phyloP scores from a whole-genome alignment of 2,888 invertebrate genomes.

The Masnerella sp. region DNA sequence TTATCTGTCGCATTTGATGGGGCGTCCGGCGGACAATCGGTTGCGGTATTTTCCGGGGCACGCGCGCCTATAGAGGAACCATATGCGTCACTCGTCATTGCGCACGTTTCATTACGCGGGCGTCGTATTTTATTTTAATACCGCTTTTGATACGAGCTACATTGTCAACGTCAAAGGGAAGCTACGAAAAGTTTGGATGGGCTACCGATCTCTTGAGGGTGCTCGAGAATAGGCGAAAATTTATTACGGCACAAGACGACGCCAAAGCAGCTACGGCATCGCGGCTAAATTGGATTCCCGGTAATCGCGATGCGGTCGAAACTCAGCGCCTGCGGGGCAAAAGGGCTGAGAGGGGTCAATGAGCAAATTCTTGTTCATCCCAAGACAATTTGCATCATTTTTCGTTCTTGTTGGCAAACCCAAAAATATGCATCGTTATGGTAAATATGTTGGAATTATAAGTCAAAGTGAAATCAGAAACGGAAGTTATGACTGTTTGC shows the following conservation, averaged over 20 bases:
- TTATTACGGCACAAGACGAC: slow-evolving; percentile 37
- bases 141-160: slow-evolving; percentile 8
- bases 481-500: no score
- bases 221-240: slow-evolving; percentile 41
- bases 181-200: slow-evolving; percentile 22
- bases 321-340: slow-evolving; percentile 1
- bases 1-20: no score
- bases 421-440: no score
- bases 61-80: no score
- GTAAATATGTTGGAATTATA: no score
- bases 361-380: slow-evolving; percentile 42
- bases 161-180: slow-evolving; percentile 26
- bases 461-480: no score
- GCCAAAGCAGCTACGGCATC: slow-evolving; percentile 13
- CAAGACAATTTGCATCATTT: slow-evolving; percentile 37
- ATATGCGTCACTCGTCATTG: no score
- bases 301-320: slow-evolving; percentile 36
- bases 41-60: no score
- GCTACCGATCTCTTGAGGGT: slow-evolving; percentile 28
- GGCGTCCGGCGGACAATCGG: no score
- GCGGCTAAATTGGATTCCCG: slow-evolving; percentile 45
- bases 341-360: slow-evolving; percentile 1
- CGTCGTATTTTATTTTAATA: slow-evolving; percentile 34
- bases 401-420: no score
- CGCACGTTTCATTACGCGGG: slow-evolving; percentile 19